Evolutionary conservation across 2,888 invertebrate species (phyloP).

Genomic region (Macaria notata): DNA sequence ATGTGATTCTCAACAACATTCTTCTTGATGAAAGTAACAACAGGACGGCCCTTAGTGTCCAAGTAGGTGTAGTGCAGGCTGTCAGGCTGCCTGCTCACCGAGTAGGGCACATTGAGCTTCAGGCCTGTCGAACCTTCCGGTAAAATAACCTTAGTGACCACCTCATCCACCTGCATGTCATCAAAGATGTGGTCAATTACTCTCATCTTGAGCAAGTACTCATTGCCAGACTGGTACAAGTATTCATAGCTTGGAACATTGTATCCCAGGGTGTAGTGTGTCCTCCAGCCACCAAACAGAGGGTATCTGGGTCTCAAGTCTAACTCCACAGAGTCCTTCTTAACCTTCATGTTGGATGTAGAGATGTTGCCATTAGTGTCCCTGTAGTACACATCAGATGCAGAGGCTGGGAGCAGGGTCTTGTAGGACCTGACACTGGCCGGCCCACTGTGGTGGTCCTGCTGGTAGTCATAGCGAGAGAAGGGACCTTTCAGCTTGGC

Average conservation of each 20-base stretch:
- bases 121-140: slow-evolving; percentile 96
- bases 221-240: slow-evolving; percentile 89
- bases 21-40: slow-evolving; percentile 89
- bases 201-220: slow-evolving; percentile 94
- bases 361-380: slow-evolving; percentile 99
- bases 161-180: slow-evolving; percentile 96
- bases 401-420: slow-evolving; percentile 92
- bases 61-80: slow-evolving; percentile 95
- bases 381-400: slow-evolving; percentile 96
- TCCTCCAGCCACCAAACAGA: slow-evolving; percentile 99
- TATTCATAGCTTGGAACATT: slow-evolving; percentile 99
- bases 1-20: slow-evolving; percentile 98
- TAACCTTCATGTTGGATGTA: slow-evolving; percentile 94
- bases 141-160: slow-evolving; percentile 93
- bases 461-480: slow-evolving; percentile 98
- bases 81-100: slow-evolving; percentile 88
- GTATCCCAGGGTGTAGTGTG: slow-evolving; percentile 97
- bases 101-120: slow-evolving; percentile 91
- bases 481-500: slow-evolving; percentile 96
- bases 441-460: slow-evolving; percentile 93
- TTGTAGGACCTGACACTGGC: slow-evolving; percentile 96
- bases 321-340: slow-evolving; percentile 96
- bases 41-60: slow-evolving; percentile 96
- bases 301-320: slow-evolving; percentile 98
- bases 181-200: slow-evolving; percentile 98